A percentile compares a stretch with the other conserved stretches of the same genome.
Conservation (phyloP, 2,888 invertebrate genomes). For the Macrosiphum euphorbiae region DNA sequence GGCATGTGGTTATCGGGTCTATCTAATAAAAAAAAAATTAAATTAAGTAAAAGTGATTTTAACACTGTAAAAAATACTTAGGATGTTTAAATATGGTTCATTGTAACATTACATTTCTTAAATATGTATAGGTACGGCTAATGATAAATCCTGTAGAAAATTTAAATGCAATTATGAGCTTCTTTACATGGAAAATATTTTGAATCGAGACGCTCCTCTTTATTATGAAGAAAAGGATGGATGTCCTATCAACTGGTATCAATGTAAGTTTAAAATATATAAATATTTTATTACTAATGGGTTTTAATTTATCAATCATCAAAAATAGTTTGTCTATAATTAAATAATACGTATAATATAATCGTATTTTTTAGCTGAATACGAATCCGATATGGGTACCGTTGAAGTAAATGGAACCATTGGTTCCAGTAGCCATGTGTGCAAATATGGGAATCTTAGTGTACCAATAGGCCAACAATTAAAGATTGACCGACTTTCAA, state of each 20-base stretch:
- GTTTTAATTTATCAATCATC: neutral
- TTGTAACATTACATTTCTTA: neutral
- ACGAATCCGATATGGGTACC: neutral
- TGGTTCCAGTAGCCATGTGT: neutral
- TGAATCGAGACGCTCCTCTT: constrained; percentile 34
- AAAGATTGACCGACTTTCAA: neutral
- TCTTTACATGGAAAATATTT: constrained; percentile 27
- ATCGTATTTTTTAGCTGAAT: constrained; percentile 15
- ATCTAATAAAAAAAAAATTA: neutral
- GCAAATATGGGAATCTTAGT: constrained; percentile 27
- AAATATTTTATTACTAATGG: neutral
- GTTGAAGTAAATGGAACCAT: neutral
- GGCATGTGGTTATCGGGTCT: too few species aligned
- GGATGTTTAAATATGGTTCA: too few species aligned
- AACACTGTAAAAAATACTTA: too few species aligned
- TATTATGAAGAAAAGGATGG: constrained; percentile 30
- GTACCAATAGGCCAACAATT: constrained; percentile 27
- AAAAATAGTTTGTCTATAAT: too few species aligned
- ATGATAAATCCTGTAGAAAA: constrained; percentile 25
- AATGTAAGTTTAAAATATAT: constrained; percentile 16
- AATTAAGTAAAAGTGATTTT: too few species aligned
- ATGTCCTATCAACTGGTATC: constrained; percentile 35
- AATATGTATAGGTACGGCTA: neutral
- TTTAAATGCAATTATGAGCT: constrained; percentile 26
- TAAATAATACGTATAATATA: neutral